Evolutionary conservation across 2,113 vertebrate species (phyloP).

Genomic region (Melanostigma gelatinosum): DNA sequence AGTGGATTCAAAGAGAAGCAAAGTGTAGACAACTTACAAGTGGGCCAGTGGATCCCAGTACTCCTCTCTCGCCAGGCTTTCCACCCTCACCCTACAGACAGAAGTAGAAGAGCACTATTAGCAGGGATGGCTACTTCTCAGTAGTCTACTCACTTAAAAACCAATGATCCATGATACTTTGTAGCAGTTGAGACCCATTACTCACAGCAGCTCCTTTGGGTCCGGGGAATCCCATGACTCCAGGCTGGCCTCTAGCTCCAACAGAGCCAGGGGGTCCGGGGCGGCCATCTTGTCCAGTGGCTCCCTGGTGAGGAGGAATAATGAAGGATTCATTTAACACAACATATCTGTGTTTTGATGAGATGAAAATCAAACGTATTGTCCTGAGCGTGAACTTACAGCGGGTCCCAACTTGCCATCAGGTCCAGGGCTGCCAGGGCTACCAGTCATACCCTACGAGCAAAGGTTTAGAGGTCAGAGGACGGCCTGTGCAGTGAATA

Average conservation of each 20-base stretch:
- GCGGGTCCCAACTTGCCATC: conserved; percentile 93
- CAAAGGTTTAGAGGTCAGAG: conserved; percentile 43
- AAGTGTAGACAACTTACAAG: conserved; percentile 82
- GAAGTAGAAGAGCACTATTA: conserved; percentile 4
- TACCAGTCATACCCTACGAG: conserved; percentile 95
- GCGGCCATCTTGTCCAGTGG: conserved; percentile 95
- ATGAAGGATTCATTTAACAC: not conserved
- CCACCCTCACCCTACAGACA: conserved; percentile 90
- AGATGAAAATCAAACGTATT: not conserved
- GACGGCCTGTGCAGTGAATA: not conserved
- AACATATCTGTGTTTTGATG: not conserved
- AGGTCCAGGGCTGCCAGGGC: conserved; percentile 95
- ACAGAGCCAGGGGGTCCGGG: conserved; percentile 90
- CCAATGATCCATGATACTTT: not conserved
- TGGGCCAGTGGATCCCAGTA: conserved; percentile 88
- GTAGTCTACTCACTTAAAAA: not conserved
- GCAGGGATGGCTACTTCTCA: not conserved
- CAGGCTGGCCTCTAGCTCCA: conserved; percentile 95
- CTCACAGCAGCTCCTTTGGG: conserved; percentile 97
- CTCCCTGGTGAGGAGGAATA: conserved; percentile 81
- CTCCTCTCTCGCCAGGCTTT: conserved; percentile 93
- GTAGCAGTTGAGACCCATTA: conserved; percentile 8
- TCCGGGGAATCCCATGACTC: conserved; percentile 99
- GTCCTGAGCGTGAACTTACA: conserved; percentile 83
- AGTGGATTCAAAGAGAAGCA: not conserved